Conservation (phyloP, 1,140 invertebrate species). For the Drosophila jambulina region DNA sequence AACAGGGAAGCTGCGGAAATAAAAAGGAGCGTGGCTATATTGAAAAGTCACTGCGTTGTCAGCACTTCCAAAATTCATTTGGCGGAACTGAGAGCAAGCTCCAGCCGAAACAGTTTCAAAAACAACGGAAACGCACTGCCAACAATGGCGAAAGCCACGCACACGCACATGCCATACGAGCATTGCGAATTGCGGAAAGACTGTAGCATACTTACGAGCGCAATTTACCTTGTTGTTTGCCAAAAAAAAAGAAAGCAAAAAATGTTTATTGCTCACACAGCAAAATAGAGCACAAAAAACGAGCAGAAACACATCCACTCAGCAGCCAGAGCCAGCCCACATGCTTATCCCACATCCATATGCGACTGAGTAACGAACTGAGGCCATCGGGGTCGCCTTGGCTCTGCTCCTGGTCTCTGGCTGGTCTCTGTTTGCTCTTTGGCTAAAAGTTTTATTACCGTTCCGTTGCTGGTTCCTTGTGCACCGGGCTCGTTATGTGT, state of each 20-base stretch:
- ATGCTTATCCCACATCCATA: constrained; percentile 18
- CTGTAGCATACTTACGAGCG: constrained; percentile 76
- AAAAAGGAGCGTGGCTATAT: constrained; percentile 59
- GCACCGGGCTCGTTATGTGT: constrained; percentile 77
- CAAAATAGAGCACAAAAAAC: constrained; percentile 42
- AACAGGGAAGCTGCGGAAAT: constrained; percentile 17
- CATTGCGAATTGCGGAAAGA: constrained; percentile 41
- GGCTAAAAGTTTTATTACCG: constrained; percentile 83
- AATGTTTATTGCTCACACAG: constrained; percentile 70
- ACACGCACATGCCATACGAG: constrained; percentile 8
- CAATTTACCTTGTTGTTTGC: constrained; percentile 68
- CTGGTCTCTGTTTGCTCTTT: constrained; percentile 46
- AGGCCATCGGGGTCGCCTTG: constrained; percentile 48
- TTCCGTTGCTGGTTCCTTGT: constrained; percentile 52
- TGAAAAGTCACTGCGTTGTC: constrained; percentile 67
- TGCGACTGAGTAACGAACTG: constrained; percentile 64
- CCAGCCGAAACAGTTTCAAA: constrained; percentile 60
- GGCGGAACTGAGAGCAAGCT: constrained; percentile 30
- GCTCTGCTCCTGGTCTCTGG: constrained; percentile 9
- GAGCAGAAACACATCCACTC: constrained; percentile 24
- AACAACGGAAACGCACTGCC: constrained; percentile 55
- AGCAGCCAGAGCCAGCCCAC: constrained; percentile 14
- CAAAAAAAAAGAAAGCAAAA: constrained; percentile 24
- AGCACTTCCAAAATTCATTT: constrained; percentile 81
- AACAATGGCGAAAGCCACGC: constrained; percentile 25